Evolutionary conservation across 2,113 vertebrate species (phyloP).

Genomic region (Rhabdomys dilectus): DNA sequence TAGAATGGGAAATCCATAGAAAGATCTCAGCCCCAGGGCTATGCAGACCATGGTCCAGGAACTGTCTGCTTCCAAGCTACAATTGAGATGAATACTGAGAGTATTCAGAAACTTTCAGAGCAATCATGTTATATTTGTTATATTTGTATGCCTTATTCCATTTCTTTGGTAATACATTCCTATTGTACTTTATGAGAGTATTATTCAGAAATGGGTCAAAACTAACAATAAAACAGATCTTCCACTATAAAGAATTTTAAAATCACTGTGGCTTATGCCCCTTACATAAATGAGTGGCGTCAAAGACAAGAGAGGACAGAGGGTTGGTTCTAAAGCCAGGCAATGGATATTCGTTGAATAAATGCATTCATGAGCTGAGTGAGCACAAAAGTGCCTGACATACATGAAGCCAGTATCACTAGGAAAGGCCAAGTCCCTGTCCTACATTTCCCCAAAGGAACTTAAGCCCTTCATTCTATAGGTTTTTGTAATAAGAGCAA

Average conservation of each 20-base stretch:
- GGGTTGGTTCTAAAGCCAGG: not conserved
- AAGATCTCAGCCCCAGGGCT: no score
- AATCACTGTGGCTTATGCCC: not conserved
- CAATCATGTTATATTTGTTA: not conserved
- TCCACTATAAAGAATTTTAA: not conserved
- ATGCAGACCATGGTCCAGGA: not conserved
- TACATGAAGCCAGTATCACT: not conserved
- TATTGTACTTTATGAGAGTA: constrained; percentile 31
- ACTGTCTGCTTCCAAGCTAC: not conserved
- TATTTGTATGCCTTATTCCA: not conserved
- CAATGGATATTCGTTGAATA: not conserved
- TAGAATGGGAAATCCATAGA: not conserved
- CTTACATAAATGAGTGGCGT: not conserved
- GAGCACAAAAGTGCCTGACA: not conserved
- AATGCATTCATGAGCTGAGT: not conserved
- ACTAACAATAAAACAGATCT: not conserved
- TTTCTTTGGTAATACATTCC: constrained; percentile 45
- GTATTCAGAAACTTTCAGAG: not conserved
- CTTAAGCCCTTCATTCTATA: not conserved
- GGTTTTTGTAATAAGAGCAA: not conserved
- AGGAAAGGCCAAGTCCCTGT: not conserved
- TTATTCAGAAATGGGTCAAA: not conserved
- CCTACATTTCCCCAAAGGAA: not conserved
- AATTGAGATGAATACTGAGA: not conserved
- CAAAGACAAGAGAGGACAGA: not conserved